These are phyloP conservation scores for Cryptoprocta ferox DNA, from an alignment of 2,797 vertebrate species.

Conservation along the genomic window DNA sequence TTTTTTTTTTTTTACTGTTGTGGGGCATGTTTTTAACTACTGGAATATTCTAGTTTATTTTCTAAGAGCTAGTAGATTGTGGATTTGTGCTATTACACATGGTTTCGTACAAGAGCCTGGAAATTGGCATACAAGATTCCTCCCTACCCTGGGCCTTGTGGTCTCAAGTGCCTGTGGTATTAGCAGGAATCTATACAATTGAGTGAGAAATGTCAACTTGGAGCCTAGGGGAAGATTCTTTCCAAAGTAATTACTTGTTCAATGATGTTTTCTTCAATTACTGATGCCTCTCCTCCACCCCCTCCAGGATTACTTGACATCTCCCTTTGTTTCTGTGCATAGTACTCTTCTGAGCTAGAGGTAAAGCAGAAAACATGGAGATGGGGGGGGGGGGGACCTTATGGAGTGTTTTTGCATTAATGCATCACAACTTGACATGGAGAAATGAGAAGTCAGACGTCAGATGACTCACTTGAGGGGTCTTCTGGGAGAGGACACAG, in stretches of 20 bases:
- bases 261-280: background rate
- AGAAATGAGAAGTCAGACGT: background rate
- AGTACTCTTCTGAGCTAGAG: background rate
- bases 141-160: background rate
- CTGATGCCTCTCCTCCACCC: background rate
- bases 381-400: fast-evolving
- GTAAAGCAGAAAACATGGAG: background rate
- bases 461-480: background rate
- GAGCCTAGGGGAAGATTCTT: background rate
- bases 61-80: background rate
- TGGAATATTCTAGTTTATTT: background rate
- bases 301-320: background rate
- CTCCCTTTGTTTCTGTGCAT: background rate
- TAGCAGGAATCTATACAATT: background rate
- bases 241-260: background rate
- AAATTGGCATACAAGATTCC: background rate
- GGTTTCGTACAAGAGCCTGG: background rate
- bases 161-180: background rate
- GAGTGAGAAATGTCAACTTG: background rate
- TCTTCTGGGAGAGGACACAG: background rate
- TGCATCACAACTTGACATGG: background rate
- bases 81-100: background rate
- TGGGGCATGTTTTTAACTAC: background rate
- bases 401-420: background rate
- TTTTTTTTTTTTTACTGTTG: background rate